Base-by-base conservation (phyloP, 2,888 invertebrate species). In the Isotomurus palustris region DNA sequence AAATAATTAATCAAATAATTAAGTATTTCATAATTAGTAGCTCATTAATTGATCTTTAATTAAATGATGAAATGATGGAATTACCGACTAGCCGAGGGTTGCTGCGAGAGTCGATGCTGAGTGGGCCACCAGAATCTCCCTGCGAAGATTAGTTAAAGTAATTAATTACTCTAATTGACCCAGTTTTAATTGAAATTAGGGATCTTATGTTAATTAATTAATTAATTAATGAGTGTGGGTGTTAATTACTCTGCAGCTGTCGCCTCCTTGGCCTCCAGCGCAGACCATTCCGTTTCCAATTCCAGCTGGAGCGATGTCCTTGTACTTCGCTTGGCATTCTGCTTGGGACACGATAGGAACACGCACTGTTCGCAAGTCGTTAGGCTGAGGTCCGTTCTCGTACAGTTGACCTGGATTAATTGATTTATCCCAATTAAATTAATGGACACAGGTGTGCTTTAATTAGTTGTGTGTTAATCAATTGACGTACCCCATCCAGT, bases 291-390 rank as follows among this genome's bases (percentile, higher is more conserved):
- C 87, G 10, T 88, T 87, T 1, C 89, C 86, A 57, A 92, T 91
- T 24, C 91, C 91, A 10, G 89, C 91, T 0, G 91, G 88, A 12
- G 91, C 91, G 1, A 88, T 88, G 8, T 81, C 79, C n/a, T 90
- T 90, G 73, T 91, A 91, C 73, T 88, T 90, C 21, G 79, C 74
- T 58, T 84, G 82, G 72, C 91, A 91, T 66, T 88, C 86, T 0
- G 76, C 69, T 74, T 91, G 91, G 1, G 83, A 80, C 90, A 90
- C 90, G 68, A 91, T 83, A 0, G 88, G 88, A 67, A 91, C 86
- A 40, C 83, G 83, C 0, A 91, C 91, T 76, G 91, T 87, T 77
- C 90, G 90, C 35, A 91, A 77, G 56, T 87, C 78, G 0, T 85
- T 81, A 1, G 91, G 90, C 72, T 90, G 90, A 0, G 87, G 86